These are phyloP conservation scores for Characodon lateralis DNA, from an alignment of 2,797 vertebrate genomes.

Conservation along the genomic window DNA sequence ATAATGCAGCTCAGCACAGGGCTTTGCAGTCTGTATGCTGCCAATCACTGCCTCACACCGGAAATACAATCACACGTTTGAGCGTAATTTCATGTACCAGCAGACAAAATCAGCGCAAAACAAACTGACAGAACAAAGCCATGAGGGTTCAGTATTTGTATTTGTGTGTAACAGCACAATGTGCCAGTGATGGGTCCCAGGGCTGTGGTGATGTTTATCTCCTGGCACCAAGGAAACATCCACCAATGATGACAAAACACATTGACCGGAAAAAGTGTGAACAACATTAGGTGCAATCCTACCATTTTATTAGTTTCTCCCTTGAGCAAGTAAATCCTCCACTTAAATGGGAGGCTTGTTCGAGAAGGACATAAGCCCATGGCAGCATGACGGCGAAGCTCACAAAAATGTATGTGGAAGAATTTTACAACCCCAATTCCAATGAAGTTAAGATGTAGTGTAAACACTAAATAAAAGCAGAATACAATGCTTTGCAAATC, in stretches of 20 bases:
- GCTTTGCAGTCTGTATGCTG: conserved; percentile 14
- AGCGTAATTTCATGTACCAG: background rate
- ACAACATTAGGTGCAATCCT: background rate
- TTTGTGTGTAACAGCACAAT: no score
- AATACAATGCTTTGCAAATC: no score
- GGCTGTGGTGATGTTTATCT: background rate
- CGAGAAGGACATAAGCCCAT: background rate
- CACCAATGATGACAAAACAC: background rate
- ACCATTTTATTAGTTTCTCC: background rate
- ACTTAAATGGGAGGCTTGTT: background rate
- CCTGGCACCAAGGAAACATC: background rate
- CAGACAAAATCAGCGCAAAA: background rate
- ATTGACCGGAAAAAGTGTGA: background rate
- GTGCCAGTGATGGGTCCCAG: background rate
- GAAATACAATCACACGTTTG: background rate
- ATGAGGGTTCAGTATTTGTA: background rate
- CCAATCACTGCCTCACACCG: background rate
- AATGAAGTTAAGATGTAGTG: no score
- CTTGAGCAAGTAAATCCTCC: background rate
- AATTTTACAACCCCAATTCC: no score
- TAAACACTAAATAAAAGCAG: no score
- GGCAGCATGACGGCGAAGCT: no score
- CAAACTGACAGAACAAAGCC: background rate
- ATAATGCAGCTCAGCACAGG: conserved; percentile 42
- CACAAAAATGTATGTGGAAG: no score